Evolutionary conservation across 2,113 vertebrate genomes (phyloP).

Genomic region (Pollimyrus isidori): DNA sequence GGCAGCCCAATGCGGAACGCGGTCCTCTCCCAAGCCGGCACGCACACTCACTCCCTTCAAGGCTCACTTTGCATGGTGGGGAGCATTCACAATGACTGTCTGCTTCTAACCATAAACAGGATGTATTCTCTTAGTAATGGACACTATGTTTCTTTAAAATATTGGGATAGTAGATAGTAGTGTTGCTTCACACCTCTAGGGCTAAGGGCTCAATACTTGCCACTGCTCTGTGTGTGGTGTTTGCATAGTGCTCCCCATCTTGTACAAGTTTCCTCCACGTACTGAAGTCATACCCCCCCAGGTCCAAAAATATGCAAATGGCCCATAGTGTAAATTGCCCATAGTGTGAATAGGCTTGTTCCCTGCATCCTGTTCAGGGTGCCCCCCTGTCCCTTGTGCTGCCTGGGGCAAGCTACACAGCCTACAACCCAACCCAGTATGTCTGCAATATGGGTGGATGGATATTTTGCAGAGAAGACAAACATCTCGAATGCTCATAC

Average conservation of each 20-base stretch:
- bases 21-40: not conserved
- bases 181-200: not conserved
- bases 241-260: not conserved
- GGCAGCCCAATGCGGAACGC: not conserved
- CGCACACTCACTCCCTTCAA: not conserved
- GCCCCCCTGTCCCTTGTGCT: not conserved
- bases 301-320: not conserved
- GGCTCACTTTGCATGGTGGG: not conserved
- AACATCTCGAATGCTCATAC: not conserved
- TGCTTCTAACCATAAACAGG: not conserved
- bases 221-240: not conserved
- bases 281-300: not conserved
- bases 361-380: not conserved
- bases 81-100: not conserved
- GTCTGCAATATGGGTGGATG: not conserved
- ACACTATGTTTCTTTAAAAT: not conserved
- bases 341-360: not conserved
- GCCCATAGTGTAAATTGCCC: not conserved
- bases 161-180: not conserved
- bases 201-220: not conserved
- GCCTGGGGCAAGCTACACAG: not conserved
- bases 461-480: slow-evolving; percentile 11
- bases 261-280: not conserved
- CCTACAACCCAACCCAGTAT: not conserved
- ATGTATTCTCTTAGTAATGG: not conserved